Evolutionary conservation across 1,140 invertebrate genomes (phyloP).

Genomic region (Polyergus mexicanus): DNA sequence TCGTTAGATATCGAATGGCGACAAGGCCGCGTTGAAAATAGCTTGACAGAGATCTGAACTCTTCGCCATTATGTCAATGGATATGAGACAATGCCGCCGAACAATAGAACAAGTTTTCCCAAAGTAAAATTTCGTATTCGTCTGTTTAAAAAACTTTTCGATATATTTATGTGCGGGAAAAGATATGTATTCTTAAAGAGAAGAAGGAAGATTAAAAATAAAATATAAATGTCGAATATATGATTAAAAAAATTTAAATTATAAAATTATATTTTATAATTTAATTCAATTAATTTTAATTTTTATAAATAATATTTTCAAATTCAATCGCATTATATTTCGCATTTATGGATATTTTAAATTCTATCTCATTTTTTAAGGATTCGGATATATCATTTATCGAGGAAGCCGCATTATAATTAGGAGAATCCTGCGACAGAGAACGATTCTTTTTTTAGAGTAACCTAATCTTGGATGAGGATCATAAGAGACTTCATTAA

Average conservation of each 20-base stretch:
- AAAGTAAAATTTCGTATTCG: background rate
- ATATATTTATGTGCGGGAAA: background rate
- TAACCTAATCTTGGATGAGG: background rate
- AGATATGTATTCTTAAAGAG: too few relatives aligned
- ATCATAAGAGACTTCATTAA: background rate
- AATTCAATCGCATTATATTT: background rate
- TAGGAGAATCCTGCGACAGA: background rate
- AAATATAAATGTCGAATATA: too few relatives aligned
- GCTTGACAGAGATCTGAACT: background rate
- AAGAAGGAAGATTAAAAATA: too few relatives aligned
- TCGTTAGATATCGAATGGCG: conserved; percentile 47
- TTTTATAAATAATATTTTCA: background rate
- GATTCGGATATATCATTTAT: background rate
- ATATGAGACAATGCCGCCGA: background rate
- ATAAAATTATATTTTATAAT: too few relatives aligned
- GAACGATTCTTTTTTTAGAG: background rate
- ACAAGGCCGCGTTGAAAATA: conserved; percentile 73
- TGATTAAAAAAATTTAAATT: too few relatives aligned
- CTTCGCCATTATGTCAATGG: background rate
- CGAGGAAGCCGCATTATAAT: background rate
- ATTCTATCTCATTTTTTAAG: too few relatives aligned
- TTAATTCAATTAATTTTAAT: background rate
- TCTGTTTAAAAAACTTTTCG: background rate
- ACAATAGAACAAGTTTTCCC: background rate
- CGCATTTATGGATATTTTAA: background rate